phyloP scores from a whole-genome alignment of 2,113 vertebrate genomes.

The Calyptommatus sinebrachiatus region DNA sequence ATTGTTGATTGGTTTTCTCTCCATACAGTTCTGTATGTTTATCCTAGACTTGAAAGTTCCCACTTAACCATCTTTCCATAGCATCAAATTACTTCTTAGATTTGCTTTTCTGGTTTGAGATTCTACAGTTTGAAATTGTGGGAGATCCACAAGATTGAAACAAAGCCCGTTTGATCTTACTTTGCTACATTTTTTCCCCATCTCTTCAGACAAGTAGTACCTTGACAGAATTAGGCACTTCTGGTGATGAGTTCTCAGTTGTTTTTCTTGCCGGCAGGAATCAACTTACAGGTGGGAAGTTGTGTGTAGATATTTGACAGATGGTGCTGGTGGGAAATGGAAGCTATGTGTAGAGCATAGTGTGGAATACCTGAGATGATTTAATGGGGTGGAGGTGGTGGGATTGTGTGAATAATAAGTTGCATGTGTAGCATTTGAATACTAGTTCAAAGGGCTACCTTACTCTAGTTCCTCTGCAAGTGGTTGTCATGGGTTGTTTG shows the following conservation, averaged over 20 bases:
- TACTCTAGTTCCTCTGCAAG: not conserved
- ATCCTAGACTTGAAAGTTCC: too few species aligned
- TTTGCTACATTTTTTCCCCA: not conserved
- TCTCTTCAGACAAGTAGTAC: rapidly evolving
- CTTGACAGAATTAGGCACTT: not conserved
- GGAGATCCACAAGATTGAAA: not conserved
- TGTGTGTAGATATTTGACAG: not conserved
- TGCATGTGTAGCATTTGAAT: not conserved
- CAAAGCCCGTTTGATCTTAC: not conserved
- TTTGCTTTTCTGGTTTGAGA: not conserved
- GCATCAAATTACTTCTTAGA: not conserved
- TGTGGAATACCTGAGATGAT: not conserved
- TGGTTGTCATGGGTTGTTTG: not conserved
- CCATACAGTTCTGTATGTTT: too few species aligned
- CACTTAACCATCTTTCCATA: too few species aligned
- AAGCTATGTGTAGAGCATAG: not conserved
- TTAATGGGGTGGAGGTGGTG: not conserved
- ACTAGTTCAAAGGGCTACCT: not conserved
- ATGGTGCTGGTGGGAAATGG: not conserved
- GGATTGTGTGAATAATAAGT: not conserved
- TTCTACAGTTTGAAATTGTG: not conserved
- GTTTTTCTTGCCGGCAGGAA: not conserved
- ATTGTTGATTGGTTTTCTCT: too few species aligned
- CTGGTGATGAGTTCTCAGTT: rapidly evolving
- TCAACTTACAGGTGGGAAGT: not conserved